These are phyloP conservation scores for Morpho achilles DNA, from an alignment of 2,888 invertebrate species.

Conservation along the genomic window DNA sequence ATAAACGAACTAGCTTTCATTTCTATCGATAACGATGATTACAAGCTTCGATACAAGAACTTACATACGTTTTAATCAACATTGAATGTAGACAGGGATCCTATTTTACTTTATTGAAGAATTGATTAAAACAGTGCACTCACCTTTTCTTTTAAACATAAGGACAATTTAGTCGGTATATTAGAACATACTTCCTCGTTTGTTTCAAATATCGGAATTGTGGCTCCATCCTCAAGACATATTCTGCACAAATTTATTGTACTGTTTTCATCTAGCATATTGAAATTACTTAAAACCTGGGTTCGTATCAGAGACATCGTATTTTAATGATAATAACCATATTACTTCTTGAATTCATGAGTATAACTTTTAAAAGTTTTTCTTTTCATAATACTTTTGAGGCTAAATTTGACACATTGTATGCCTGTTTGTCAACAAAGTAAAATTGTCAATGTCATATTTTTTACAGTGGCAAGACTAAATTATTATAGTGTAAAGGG, in stretches of 20 bases:
- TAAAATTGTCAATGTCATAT: no score
- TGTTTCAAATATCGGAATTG: slow-evolving; percentile 51
- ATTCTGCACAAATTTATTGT: slow-evolving; percentile 49
- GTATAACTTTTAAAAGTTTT: no score
- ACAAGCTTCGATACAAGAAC: no score
- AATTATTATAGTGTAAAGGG: no score
- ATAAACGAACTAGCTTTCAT: no score
- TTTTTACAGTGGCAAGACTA: no score
- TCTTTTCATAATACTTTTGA: no score
- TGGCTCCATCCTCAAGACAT: slow-evolving; percentile 55
- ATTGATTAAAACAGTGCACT: slow-evolving; percentile 3
- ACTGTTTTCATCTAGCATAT: slow-evolving; percentile 13
- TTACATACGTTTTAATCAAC: no score
- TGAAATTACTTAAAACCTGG: background rate
- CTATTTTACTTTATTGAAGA: background rate
- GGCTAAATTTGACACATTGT: background rate
- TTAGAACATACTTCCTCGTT: slow-evolving; percentile 32
- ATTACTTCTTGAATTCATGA: no score
- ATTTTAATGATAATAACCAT: no score
- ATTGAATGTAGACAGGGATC: no score
- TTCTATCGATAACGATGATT: no score
- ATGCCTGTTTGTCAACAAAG: slow-evolving; percentile 14
- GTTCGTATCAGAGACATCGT: slow-evolving; percentile 1
- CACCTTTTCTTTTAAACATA: slow-evolving; percentile 58
- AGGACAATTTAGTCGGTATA: slow-evolving; percentile 44